Evolutionary conservation across 37 sponge, comb jelly and placozoan genomes (phyloP).

Genomic region (Dysidea cf. avara): DNA sequence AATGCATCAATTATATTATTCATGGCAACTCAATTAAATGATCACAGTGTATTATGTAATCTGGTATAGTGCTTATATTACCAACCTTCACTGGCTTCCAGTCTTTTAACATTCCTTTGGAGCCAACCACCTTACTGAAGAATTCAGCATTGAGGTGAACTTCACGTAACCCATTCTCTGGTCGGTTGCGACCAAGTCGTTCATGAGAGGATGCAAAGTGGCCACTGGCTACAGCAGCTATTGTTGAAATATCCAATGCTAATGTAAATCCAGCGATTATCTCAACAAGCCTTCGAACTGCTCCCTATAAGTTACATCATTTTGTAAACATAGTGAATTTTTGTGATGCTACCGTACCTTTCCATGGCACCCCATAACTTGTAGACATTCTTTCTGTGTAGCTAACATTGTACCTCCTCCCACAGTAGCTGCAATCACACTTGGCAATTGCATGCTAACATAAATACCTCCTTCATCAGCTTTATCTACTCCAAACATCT

Average conservation of each 20-base stretch:
- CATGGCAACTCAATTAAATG: background rate
- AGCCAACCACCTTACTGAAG: constrained; percentile 40
- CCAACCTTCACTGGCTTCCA: constrained; percentile 41
- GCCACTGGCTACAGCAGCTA: constrained; percentile 71
- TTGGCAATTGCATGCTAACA: constrained; percentile 47
- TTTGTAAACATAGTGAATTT: background rate
- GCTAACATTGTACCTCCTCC: constrained; percentile 78
- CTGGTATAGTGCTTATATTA: background rate
- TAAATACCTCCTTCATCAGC: constrained; percentile 58
- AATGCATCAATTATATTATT: background rate
- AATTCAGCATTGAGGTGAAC: constrained; percentile 39
- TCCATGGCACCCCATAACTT: constrained; percentile 76
- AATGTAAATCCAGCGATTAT: constrained; percentile 69
- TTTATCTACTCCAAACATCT: background rate
- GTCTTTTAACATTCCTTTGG: constrained; percentile 18
- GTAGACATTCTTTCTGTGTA: constrained; percentile 78
- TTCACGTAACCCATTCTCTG: constrained; percentile 51
- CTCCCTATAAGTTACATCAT: constrained; percentile 36
- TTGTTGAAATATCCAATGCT: constrained; percentile 61
- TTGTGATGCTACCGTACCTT: constrained; percentile 29
- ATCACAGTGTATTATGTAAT: no score
- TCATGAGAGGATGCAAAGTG: constrained; percentile 81
- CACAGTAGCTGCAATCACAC: constrained; percentile 62
- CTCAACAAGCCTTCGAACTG: constrained; percentile 48
- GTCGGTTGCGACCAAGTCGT: constrained; percentile 69